Conservation (phyloP, 2,888 invertebrate genomes). For the Disparrhopalites patrizii region DNA sequence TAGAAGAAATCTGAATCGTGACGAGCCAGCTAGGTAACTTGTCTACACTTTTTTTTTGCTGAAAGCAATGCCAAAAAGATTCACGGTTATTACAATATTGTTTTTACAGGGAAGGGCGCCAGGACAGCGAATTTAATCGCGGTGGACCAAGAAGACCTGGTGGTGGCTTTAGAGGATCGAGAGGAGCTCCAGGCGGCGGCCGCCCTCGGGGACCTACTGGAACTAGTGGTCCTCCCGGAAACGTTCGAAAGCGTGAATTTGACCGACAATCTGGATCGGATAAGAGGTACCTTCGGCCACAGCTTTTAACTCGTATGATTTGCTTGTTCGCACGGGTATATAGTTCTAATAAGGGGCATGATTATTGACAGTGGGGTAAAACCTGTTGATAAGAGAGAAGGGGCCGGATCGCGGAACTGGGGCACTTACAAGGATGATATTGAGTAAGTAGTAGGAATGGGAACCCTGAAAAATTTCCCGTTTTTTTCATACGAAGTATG, state of each 20-base stretch:
- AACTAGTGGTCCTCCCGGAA: constrained; percentile 43
- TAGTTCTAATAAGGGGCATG: constrained; percentile 7
- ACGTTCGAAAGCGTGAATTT: constrained; percentile 74
- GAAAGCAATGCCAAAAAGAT: background rate
- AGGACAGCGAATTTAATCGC: constrained; percentile 36
- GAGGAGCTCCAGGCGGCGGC: constrained; percentile 55
- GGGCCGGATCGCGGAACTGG: constrained; percentile 94
- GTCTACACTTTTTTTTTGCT: background rate
- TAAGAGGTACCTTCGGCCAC: constrained; percentile 64
- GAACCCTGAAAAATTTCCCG: background rate
- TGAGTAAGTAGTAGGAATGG: constrained; percentile 58
- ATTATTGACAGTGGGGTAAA: constrained; percentile 68
- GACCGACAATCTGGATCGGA: constrained; percentile 93
- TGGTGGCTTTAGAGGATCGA: constrained; percentile 51
- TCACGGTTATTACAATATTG: background rate
- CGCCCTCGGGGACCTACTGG: constrained; percentile 51
- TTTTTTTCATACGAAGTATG: background rate
- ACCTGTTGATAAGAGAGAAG: constrained; percentile 89
- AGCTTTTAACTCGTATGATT: constrained; percentile 4
- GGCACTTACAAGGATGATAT: constrained; percentile 88
- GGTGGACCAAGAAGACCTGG: constrained; percentile 47
- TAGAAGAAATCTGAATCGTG: constrained; percentile 60
- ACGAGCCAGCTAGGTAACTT: constrained; percentile 22
- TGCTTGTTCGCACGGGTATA: background rate
- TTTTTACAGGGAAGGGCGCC: constrained; percentile 15